Evolutionary conservation across 1,140 invertebrate genomes (phyloP).

Genomic region (Artemia franciscana): DNA sequence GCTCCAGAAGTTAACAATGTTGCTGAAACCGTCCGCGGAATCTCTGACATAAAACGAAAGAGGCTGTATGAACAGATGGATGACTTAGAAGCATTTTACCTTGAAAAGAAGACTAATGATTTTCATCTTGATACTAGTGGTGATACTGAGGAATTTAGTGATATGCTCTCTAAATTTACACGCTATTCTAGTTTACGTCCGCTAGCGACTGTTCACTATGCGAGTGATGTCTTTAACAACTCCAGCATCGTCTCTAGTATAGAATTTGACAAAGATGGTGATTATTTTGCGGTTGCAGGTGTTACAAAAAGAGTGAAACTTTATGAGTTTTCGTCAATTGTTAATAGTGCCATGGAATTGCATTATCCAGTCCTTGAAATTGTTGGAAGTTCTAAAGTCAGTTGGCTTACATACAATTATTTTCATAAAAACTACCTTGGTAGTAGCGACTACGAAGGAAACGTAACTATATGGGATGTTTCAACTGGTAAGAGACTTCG

Average conservation of each 20-base stretch:
- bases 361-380: conserved; percentile 84
- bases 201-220: conserved; percentile 70
- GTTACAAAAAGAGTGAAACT: conserved; percentile 88
- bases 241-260: conserved; percentile 89
- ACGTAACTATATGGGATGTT: conserved; percentile 71
- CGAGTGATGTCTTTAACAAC: conserved; percentile 61
- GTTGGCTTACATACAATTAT: conserved; percentile 80
- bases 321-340: conserved; percentile 66
- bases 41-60: too few relatives aligned
- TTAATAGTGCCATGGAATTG: conserved; percentile 59
- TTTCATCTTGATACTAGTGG: conserved; percentile 29
- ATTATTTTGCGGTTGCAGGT: conserved; percentile 87
- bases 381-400: conserved; percentile 81
- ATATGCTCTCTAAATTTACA: conserved; percentile 66
- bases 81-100: conserved; percentile 70
- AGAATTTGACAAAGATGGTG: conserved; percentile 89
- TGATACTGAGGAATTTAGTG: conserved; percentile 33
- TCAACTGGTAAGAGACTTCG: conserved; percentile 38
- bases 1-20: conserved; percentile 28
- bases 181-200: conserved; percentile 50
- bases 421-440: conserved; percentile 73
- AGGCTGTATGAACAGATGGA: conserved; percentile 68
- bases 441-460: conserved; percentile 87
- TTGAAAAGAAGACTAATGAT: conserved; percentile 45
- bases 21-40: too few relatives aligned